Conservation (phyloP, 2,113 vertebrate genomes). For the Carlito syrichta region DNA sequence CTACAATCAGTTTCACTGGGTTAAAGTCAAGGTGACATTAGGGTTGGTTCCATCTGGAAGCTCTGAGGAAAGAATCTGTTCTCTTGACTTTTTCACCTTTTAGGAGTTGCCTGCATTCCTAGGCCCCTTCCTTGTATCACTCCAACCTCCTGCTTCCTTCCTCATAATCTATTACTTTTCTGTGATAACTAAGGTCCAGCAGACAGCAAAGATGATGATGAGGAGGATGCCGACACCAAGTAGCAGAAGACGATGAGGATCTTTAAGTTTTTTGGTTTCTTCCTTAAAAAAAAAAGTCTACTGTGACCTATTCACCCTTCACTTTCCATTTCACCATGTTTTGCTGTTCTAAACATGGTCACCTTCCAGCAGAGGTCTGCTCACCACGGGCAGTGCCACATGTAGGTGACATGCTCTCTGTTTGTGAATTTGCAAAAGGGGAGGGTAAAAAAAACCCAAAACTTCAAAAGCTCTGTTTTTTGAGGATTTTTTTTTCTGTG, state of each 20-base stretch:
- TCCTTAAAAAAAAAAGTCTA: neutral
- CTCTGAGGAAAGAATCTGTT: neutral
- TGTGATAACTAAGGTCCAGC: neutral
- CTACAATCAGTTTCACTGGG: neutral
- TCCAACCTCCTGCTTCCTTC: neutral
- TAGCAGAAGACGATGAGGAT: neutral
- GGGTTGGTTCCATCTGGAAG: neutral
- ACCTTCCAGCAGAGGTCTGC: neutral
- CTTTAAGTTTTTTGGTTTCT: too few species aligned
- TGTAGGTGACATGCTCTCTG: neutral
- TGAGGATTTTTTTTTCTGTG: too few species aligned
- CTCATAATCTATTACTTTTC: neutral
- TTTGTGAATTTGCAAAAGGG: neutral
- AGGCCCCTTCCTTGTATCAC: neutral
- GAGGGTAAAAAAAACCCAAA: neutral
- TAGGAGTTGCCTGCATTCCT: neutral
- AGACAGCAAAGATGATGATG: neutral
- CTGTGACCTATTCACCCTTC: neutral
- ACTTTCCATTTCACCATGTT: too few species aligned
- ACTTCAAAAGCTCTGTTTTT: neutral
- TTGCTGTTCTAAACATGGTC: neutral
- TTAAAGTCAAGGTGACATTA: neutral
- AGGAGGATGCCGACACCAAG: neutral
- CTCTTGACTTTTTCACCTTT: neutral
- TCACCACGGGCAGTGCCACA: neutral